Percentiles rank a stretch among this genome's conserved stretches.
These are phyloP conservation scores for Cydia amplana DNA, from an alignment of 1,140 invertebrate genomes.

Conservation along the genomic window DNA sequence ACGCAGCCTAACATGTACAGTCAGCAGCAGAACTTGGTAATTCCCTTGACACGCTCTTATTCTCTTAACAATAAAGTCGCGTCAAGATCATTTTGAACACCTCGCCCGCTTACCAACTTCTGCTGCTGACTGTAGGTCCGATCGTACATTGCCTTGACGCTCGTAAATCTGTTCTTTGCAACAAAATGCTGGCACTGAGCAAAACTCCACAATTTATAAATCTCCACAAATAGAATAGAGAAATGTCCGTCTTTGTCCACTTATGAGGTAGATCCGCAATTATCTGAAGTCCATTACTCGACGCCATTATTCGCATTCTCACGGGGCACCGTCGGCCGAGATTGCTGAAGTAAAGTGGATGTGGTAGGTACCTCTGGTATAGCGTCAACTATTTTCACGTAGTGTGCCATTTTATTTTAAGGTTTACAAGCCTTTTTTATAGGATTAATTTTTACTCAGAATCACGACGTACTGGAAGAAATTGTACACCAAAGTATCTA, in stretches of 20 bases:
- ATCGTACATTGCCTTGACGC: too few species aligned
- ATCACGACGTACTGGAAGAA: too few species aligned
- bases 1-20: too few species aligned
- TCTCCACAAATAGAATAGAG: neutral
- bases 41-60: too few species aligned
- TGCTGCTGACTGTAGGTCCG: too few species aligned
- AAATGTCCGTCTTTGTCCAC: slow-evolving; percentile 17
- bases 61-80: too few species aligned
- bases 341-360: slow-evolving; percentile 2
- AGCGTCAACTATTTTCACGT: neutral
- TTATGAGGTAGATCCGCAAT: slow-evolving; percentile 16
- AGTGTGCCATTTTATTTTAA: neutral
- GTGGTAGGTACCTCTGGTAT: neutral
- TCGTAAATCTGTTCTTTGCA: neutral
- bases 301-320: slow-evolving; percentile 13
- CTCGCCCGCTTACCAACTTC: too few species aligned
- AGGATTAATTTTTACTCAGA: too few species aligned
- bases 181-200: neutral
- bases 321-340: neutral
- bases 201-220: neutral
- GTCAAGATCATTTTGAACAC: too few species aligned
- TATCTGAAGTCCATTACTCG: slow-evolving; percentile 16
- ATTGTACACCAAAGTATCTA: too few species aligned
- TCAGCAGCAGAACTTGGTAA: too few species aligned
- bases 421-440: too few species aligned